Evolutionary conservation across 2,797 vertebrate genomes (phyloP).

Genomic region (Tenualosa ilisha): DNA sequence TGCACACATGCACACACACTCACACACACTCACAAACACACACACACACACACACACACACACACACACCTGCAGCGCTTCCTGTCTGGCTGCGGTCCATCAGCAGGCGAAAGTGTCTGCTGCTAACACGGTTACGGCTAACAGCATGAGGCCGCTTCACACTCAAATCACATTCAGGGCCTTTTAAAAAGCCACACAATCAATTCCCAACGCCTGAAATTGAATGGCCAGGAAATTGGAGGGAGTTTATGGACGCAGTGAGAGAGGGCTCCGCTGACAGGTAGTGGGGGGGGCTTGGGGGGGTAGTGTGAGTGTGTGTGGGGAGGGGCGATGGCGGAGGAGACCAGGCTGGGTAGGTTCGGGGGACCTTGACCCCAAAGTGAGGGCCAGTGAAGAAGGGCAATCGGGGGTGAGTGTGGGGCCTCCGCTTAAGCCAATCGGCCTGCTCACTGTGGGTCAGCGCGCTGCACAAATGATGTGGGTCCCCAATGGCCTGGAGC

Average conservation of each 20-base stretch:
- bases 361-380: background rate
- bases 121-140: constrained; percentile 12
- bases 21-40: background rate
- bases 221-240: constrained; percentile 45
- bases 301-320: constrained; percentile 26
- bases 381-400: background rate
- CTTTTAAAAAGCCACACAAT: constrained; percentile 37
- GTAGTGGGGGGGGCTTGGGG: constrained; percentile 3
- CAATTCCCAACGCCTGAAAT: constrained; percentile 36
- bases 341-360: background rate
- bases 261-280: constrained; percentile 20
- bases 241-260: constrained; percentile 53
- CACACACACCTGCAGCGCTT: background rate
- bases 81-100: background rate
- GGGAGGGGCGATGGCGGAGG: background rate
- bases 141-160: background rate
- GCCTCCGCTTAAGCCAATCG: constrained; percentile 41
- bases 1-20: background rate
- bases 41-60: constrained; percentile 13
- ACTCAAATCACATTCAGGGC: constrained; percentile 24
- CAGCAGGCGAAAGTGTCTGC: background rate
- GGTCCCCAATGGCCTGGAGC: constrained; percentile 52
- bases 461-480: constrained; percentile 60
- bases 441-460: constrained; percentile 53
- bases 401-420: background rate